Evolutionary conservation across 2,888 invertebrate species (phyloP), one percentile per base, ranked within the genome.

Genomic region (Tricholauxania praeusta): DNA sequence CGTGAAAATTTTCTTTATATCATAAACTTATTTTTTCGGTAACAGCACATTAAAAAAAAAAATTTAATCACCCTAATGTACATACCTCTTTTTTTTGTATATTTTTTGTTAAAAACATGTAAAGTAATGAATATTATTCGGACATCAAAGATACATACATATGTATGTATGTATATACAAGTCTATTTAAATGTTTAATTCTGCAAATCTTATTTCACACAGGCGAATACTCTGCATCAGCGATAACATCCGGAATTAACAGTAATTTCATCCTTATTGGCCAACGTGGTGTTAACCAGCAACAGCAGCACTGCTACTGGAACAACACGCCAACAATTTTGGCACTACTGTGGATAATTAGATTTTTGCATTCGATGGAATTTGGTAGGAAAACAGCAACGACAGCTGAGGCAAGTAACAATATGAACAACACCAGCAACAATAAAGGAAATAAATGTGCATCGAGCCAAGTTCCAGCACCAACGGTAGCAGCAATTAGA

Each of bases 191-290:
- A 78, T 82, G 80, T 83, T 82, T 78, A 78, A 79, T 59, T 60
- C 12, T 49, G 15, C 5, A 48, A 2, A 14, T 15, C 17, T 48
- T 53, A 28, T 72, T 69, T 75, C 59, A 63, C 67, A 64, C 80
- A 87, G 87, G 86, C 78, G 87, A 87, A 81, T 87, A 87, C 75
- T 87, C 87, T 48, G 87, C 87, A 63, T 87, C 87, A 63, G 87
- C 87, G 73, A 87, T 87, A 78, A 87, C 86, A 78, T 87, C 87
- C 55, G 81, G 79, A 55, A 76, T 75, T 47, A 75, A 59, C 49
- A 71, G 71, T 39, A 75, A 72, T 32, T 67, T 48, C 17, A 71
- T 62, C 32, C 39, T 15, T 22, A 68, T 70, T 19, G 52, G 59
- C 12, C 14, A 28, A 28, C n/a, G 28, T 12, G 49, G 59, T 60